Base-by-base conservation (phyloP, 1,140 invertebrate species). In the Drosophila ercepeae region DNA sequence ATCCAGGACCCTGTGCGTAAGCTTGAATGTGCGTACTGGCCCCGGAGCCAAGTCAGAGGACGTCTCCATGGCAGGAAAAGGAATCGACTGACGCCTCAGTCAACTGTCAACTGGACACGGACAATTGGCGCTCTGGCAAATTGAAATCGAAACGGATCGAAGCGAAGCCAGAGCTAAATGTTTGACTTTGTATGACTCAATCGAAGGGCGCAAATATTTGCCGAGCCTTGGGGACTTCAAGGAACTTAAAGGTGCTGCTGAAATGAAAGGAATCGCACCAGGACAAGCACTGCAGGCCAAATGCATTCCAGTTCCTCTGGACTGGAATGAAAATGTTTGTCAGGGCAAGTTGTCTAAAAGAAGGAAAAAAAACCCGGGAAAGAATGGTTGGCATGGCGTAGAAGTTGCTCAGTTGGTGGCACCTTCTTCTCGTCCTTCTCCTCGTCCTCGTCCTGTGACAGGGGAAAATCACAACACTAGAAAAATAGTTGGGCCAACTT, bases 131-230 rank as follows among this genome's bases (percentile, higher is more conserved):
- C 57, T 42, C 42, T 72, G 58, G 82, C 79, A 84, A 84, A 84
- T 84, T 86, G 79, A 86, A 84, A 86, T 78, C 72, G 81, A 84
- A 84, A 68, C 53, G 45, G 70, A 68, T 52, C 49, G 48, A 63
- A 68, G 45, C 45, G 34, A 25, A 72, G 41, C 25, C 65, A 46
- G 46, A 70, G 46, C 53, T 61, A 75, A 75, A 77, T 71, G 68
- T 74, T 88, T 86, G 81, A 77, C 76, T 78, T 86, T 75, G 65
- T 55, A 77, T 81, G 77, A 86, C 59, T 88, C 81, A 86, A 86
- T 86, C 73, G 72, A 58, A 79, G 77, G 77, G 58, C 51, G 42
- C 46, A 53, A 59, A 71, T 61, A 50, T 65, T 74, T 72, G 55
- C 29, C 46, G 52, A 63, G 51, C 70, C 70, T 73, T 61, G 34